Percentiles rank a stretch among this genome's conserved stretches.
Conservation (phyloP, 2,113 vertebrate species). For the Mustela lutreola region DNA sequence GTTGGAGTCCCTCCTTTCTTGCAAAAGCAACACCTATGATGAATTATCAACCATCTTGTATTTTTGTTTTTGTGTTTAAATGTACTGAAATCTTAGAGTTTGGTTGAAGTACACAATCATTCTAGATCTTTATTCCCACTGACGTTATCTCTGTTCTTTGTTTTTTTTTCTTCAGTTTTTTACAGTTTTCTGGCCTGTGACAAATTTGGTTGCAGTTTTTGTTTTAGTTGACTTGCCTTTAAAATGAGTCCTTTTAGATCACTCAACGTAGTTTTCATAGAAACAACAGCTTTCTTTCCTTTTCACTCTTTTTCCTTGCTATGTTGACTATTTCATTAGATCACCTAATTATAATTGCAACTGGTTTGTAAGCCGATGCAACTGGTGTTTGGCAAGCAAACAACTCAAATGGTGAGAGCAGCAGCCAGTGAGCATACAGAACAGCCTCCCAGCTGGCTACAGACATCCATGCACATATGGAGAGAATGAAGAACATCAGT, state of each 20-base stretch:
- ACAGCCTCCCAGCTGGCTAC: neutral
- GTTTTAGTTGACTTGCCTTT: slow-evolving; percentile 1
- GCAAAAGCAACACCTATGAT: neutral
- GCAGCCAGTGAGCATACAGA: neutral
- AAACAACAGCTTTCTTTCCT: slow-evolving; percentile 37
- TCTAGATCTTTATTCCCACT: neutral
- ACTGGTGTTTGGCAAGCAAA: slow-evolving; percentile 22
- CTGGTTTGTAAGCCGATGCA: neutral
- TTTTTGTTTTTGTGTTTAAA: slow-evolving; percentile 9
- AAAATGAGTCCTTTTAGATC: neutral
- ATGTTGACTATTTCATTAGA: neutral
- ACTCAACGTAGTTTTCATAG: slow-evolving; percentile 18
- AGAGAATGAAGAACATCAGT: neutral
- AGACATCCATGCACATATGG: neutral
- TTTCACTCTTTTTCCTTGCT: slow-evolving; percentile 19
- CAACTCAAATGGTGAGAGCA: neutral
- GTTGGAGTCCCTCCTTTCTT: neutral
- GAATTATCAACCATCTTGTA: neutral
- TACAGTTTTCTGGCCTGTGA: neutral
- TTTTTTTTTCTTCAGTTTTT: neutral
- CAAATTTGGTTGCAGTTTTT: neutral
- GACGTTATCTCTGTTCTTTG: neutral
- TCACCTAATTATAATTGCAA: slow-evolving; percentile 56
- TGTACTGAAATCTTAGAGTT: neutral
- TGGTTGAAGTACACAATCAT: neutral